Evolutionary conservation across 2,113 vertebrate genomes (phyloP).

Genomic region (Erinaceus europaeus): DNA sequence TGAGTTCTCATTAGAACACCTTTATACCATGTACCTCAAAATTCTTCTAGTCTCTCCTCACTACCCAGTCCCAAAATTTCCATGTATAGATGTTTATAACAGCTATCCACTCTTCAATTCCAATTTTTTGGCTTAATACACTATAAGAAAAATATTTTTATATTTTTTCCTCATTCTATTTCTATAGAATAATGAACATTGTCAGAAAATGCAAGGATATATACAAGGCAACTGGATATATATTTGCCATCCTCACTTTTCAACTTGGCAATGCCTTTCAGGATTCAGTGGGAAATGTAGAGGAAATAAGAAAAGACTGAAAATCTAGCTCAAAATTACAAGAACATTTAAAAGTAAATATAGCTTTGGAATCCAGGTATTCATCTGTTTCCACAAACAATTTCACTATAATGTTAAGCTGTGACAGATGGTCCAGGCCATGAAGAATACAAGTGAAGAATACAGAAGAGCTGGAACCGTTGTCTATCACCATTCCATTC

Average conservation of each 20-base stretch:
- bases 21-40: background rate
- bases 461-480: background rate
- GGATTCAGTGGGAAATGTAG: background rate
- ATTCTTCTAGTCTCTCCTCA: background rate
- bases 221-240: too few species aligned
- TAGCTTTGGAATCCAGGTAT: background rate
- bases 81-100: background rate
- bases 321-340: background rate
- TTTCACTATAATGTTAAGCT: background rate
- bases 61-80: background rate
- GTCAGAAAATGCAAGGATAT: too few species aligned
- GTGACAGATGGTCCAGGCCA: background rate
- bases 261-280: background rate
- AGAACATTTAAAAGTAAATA: background rate
- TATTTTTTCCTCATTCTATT: background rate
- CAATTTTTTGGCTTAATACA: background rate
- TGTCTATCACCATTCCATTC: background rate
- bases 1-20: background rate
- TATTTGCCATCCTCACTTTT: background rate
- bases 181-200: background rate
- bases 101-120: background rate
- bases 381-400: background rate
- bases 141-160: background rate
- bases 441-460: background rate
- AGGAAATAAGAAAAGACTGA: background rate